These are phyloP conservation scores for Malaclemys terrapin DNA, from an alignment of 2,113 vertebrate species.

Conservation along the genomic window DNA sequence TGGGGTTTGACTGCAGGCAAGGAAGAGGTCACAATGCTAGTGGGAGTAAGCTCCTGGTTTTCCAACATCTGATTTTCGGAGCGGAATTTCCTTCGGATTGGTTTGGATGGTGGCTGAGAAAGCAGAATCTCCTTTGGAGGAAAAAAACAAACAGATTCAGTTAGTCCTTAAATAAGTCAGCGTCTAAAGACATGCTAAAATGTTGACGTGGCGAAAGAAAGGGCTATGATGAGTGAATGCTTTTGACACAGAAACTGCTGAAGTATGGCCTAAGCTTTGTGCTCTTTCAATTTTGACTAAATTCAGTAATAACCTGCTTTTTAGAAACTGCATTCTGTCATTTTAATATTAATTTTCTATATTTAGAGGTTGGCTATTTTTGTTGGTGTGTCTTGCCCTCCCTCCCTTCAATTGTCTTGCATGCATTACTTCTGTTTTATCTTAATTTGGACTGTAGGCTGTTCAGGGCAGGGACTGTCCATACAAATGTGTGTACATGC, in stretches of 20 bases:
- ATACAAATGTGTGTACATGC: neutral
- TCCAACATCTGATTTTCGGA: constrained; percentile 86
- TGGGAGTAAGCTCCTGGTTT: constrained; percentile 77
- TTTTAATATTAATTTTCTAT: neutral
- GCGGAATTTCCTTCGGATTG: constrained; percentile 89
- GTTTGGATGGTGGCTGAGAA: constrained; percentile 90
- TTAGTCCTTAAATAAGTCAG: neutral
- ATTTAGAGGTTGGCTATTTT: neutral
- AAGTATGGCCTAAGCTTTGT: constrained; percentile 13
- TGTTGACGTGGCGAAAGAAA: neutral
- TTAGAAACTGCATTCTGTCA: neutral
- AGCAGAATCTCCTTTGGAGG: constrained; percentile 83
- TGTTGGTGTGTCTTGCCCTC: neutral
- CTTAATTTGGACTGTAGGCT: neutral
- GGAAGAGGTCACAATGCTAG: constrained; percentile 69
- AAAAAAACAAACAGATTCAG: neutral
- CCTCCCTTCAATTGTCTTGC: neutral
- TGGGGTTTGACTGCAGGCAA: constrained; percentile 78
- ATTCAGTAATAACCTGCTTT: constrained; percentile 50
- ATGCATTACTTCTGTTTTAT: neutral
- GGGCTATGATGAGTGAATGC: neutral
- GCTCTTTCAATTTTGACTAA: constrained; percentile 11
- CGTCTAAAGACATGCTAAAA: neutral
- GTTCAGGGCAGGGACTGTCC: neutral
- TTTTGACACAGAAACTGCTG: constrained; percentile 37